These are phyloP conservation scores for Cephalopachus bancanus DNA, from an alignment of 2,797 vertebrate species.

Conservation along the genomic window DNA sequence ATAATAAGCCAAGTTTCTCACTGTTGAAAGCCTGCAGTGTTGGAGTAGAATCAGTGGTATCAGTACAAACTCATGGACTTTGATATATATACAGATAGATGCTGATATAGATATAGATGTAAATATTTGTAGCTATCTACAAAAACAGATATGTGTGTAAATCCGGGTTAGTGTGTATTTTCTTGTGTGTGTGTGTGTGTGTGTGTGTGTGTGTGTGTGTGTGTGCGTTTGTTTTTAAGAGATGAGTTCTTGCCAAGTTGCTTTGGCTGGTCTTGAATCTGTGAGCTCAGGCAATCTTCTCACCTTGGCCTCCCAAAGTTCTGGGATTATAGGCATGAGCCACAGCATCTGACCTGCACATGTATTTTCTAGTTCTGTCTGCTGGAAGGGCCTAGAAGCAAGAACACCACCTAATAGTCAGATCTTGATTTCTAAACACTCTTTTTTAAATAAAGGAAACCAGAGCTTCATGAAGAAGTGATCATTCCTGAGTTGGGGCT, in stretches of 20 bases:
- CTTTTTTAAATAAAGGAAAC: not conserved
- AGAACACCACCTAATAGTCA: not conserved
- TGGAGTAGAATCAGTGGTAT: constrained; percentile 4
- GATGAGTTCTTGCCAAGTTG: no score
- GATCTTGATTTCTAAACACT: constrained; percentile 11
- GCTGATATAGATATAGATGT: not conserved
- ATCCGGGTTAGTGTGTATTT: not conserved
- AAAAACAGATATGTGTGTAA: not conserved
- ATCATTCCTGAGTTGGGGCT: not conserved
- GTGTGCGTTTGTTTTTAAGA: no score
- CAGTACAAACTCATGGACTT: not conserved
- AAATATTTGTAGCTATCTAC: not conserved
- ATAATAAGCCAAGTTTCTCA: not conserved
- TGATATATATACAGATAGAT: not conserved
- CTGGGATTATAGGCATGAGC: no score
- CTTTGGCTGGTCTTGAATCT: no score
- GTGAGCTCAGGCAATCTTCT: no score
- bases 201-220: no score
- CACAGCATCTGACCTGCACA: no score
- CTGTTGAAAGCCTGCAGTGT: not conserved
- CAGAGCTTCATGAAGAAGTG: not conserved
- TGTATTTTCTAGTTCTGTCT: not conserved
- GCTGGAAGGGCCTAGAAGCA: not conserved
- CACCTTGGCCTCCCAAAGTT: no score
- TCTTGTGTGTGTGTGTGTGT: no score